A percentile compares a stretch with the other conserved stretches of the same genome.
These are phyloP conservation scores for Lates japonicus DNA, from an alignment of 2,797 vertebrate species.

Conservation along the genomic window DNA sequence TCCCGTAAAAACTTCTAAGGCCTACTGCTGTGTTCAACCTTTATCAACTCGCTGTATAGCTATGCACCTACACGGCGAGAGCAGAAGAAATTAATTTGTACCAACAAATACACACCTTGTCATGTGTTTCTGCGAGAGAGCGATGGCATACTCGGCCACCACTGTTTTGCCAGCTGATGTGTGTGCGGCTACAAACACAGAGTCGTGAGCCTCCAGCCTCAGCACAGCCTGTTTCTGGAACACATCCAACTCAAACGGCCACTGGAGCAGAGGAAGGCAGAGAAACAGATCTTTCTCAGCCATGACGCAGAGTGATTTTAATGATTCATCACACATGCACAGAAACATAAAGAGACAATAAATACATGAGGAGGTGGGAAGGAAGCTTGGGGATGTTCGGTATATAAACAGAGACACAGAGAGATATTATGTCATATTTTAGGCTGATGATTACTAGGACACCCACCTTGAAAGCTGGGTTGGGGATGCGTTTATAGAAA, in stretches of 20 bases:
- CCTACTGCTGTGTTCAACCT: background rate
- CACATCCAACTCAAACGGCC: slow-evolving; percentile 92
- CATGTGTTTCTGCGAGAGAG: slow-evolving; percentile 95
- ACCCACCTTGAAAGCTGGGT: slow-evolving; percentile 87
- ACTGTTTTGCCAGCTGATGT: slow-evolving; percentile 95
- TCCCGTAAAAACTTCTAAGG: background rate
- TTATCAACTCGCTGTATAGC: background rate
- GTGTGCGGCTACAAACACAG: slow-evolving; percentile 94
- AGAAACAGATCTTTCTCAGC: slow-evolving; percentile 16
- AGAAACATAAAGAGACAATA: background rate
- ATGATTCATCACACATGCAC: slow-evolving; percentile 16
- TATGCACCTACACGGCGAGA: background rate
- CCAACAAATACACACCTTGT: slow-evolving; percentile 86
- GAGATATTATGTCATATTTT: background rate
- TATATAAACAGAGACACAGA: background rate
- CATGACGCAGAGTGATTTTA: background rate
- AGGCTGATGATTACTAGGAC: background rate
- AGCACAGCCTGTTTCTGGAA: slow-evolving; percentile 96
- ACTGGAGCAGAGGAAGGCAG: slow-evolving; percentile 79
- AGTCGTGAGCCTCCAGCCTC: slow-evolving; percentile 91
- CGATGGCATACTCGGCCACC: slow-evolving; percentile 95
- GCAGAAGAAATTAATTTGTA: slow-evolving; percentile 13
- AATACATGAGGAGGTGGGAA: background rate
- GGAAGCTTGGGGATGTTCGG: background rate
- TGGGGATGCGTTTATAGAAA: slow-evolving; percentile 93